Conservation (phyloP, 2,888 invertebrate species). For the Spodoptera exigua region DNA sequence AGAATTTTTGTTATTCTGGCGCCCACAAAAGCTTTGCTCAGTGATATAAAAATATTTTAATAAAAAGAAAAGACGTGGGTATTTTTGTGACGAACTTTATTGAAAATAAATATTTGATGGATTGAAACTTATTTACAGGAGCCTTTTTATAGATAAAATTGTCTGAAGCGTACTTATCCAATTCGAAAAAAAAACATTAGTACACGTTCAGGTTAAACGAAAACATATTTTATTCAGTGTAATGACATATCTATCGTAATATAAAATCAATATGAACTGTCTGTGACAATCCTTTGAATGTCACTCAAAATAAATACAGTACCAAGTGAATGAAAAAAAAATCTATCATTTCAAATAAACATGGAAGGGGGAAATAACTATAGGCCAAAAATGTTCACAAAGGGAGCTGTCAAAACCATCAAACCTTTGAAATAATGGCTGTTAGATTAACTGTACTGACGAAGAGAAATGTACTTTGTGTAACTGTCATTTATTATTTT, state of each 20-base stretch:
- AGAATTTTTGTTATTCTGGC: conserved; percentile 33
- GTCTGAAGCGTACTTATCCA: neutral
- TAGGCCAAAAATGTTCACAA: conserved; percentile 50
- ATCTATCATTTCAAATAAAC: conserved; percentile 38
- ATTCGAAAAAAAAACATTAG: conserved; percentile 15
- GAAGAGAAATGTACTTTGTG: conserved; percentile 55
- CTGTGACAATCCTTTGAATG: conserved; percentile 54
- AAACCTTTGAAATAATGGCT: conserved; percentile 62
- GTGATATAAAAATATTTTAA: conserved; percentile 6
- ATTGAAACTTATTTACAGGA: neutral
- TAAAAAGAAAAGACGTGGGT: neutral
- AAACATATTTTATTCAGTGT: conserved; percentile 36
- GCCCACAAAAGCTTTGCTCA: conserved; percentile 7
- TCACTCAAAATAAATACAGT: conserved; percentile 47
- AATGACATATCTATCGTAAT: conserved; percentile 46
- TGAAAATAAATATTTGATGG: too few relatives aligned
- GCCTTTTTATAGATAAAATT: neutral
- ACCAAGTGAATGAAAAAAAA: conserved; percentile 49
- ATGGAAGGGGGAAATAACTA: conserved; percentile 50
- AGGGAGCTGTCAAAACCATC: conserved; percentile 59
- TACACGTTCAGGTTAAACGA: conserved; percentile 7
- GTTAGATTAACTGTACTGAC: conserved; percentile 57
- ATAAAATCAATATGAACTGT: conserved; percentile 48
- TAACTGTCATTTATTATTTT: conserved; percentile 53
- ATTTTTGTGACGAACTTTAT: neutral